phyloP scores from a whole-genome alignment of 2,113 vertebrate genomes.

The Carollia perspicillata region DNA sequence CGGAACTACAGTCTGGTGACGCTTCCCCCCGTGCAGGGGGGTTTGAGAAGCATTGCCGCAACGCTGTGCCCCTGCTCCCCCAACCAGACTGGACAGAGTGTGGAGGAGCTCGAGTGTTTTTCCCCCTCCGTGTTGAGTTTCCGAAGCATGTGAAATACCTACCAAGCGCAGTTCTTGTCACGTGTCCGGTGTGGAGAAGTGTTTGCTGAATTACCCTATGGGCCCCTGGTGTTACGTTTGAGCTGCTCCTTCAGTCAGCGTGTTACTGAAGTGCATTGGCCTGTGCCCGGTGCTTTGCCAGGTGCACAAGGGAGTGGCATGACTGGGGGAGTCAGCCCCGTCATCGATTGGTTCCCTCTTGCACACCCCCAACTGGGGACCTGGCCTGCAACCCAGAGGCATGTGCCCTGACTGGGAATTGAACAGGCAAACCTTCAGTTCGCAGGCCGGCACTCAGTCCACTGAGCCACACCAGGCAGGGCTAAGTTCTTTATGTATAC shows the following conservation, averaged over 20 bases:
- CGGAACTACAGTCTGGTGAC: neutral
- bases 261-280: neutral
- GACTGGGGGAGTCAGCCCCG: neutral
- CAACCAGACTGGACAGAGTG: neutral
- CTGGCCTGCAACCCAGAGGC: no score
- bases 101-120: neutral
- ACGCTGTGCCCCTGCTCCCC: neutral
- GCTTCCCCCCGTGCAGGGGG: neutral
- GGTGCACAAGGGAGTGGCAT: neutral
- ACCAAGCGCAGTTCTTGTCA: neutral
- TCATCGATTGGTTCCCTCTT: neutral
- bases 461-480: no score
- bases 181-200: neutral
- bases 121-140: neutral
- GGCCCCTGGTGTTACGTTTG: neutral
- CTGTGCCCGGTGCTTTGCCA: neutral
- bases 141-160: neutral
- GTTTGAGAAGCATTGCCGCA: neutral
- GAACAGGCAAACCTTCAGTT: no score
- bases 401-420: no score
- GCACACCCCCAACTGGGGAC: no score
- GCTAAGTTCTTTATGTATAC: no score
- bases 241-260: neutral
- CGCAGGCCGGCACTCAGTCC: no score
- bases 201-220: neutral